Evolutionary conservation across 2,113 vertebrate species (phyloP).

Genomic region (Aythya baeri): DNA sequence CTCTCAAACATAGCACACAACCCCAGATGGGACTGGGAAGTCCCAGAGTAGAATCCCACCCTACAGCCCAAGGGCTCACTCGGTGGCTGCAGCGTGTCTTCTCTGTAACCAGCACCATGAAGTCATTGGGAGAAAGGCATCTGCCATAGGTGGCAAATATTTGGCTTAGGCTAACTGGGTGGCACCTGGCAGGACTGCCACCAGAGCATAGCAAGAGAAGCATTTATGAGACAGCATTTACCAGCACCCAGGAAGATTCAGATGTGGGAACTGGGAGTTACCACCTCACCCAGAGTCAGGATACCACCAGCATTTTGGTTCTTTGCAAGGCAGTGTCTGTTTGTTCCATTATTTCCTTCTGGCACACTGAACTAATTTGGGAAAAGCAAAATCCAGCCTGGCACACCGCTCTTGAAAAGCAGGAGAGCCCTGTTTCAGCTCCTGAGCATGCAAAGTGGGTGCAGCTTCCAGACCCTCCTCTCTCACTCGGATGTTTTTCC

Average conservation of each 20-base stretch:
- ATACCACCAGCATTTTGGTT: neutral
- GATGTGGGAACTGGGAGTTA: neutral
- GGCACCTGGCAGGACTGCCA: neutral
- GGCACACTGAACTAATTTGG: neutral
- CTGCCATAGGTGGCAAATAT: neutral
- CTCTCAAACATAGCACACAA: neutral
- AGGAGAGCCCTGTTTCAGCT: neutral
- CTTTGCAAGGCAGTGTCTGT: neutral
- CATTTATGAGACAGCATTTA: neutral
- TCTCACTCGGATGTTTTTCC: neutral
- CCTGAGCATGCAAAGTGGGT: neutral
- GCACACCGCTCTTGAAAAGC: neutral
- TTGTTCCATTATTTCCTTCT: neutral
- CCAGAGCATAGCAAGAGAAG: neutral
- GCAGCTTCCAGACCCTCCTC: neutral
- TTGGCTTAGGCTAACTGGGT: neutral
- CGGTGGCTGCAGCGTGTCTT: neutral
- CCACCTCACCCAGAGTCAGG: neutral
- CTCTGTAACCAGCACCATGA: neutral
- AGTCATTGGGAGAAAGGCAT: neutral
- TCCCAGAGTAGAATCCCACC: neutral
- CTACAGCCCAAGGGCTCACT: neutral
- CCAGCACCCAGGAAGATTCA: neutral
- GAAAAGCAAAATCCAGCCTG: neutral
- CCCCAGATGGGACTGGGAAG: neutral